Conservation (phyloP, 2,888 invertebrate genomes). For the Lagria hirta region DNA sequence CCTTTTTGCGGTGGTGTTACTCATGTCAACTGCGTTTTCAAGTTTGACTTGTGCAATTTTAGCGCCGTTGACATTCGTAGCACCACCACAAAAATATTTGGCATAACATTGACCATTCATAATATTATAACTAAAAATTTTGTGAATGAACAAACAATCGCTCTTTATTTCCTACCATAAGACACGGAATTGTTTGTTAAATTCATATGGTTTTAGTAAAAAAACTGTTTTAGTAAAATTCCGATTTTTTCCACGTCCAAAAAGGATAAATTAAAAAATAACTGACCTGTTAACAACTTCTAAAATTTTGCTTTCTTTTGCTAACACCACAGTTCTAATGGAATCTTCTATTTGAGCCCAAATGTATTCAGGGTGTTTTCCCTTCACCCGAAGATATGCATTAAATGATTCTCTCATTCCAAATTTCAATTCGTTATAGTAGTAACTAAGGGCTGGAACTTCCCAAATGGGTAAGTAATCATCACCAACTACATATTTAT, state of each 20-base stretch:
- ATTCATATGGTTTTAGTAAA: too few species aligned
- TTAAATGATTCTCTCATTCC: conserved; percentile 88
- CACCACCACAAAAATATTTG: too few species aligned
- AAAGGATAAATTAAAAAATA: conserved; percentile 11
- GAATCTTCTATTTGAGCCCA: conserved; percentile 82
- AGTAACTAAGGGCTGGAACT: conserved; percentile 73
- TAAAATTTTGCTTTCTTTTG: conserved; percentile 72
- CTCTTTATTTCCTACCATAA: too few species aligned
- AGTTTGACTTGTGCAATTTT: too few species aligned
- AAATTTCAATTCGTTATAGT: conserved; percentile 70
- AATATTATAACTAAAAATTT: too few species aligned
- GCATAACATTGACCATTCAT: too few species aligned
- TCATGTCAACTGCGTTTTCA: too few species aligned
- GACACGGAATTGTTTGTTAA: too few species aligned
- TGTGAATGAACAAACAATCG: too few species aligned
- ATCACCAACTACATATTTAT: conserved; percentile 93
- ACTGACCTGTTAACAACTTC: conserved; percentile 57
- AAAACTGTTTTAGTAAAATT: not conserved
- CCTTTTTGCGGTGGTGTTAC: too few species aligned
- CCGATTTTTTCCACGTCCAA: too few species aligned
- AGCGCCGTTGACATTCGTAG: too few species aligned
- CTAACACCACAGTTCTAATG: conserved; percentile 67
- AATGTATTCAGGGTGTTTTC: conserved; percentile 70
- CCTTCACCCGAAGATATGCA: conserved; percentile 66
- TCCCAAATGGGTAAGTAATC: conserved; percentile 95